phyloP scores from a whole-genome alignment of 2,797 vertebrate species.

The Hypotaenidia philippensis region DNA sequence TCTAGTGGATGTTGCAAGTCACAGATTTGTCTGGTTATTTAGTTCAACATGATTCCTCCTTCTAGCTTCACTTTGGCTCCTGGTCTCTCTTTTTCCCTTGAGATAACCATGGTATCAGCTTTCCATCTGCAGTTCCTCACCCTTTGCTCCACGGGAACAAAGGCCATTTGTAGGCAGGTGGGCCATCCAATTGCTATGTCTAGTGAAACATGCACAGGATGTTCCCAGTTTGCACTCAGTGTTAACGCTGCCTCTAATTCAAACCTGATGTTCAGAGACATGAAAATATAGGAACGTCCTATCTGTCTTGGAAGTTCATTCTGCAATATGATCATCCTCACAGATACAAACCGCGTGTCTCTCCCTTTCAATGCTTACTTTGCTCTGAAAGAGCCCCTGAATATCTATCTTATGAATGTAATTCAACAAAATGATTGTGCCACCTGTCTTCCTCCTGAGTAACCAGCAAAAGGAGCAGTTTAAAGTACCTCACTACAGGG shows the following conservation, averaged over 20 bases:
- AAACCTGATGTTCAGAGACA: neutral
- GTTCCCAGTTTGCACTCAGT: neutral
- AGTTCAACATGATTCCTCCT: neutral
- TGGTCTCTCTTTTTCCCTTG: neutral
- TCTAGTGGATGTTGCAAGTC: neutral
- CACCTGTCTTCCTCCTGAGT: neutral
- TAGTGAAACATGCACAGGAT: neutral
- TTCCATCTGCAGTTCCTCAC: neutral
- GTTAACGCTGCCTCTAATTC: neutral
- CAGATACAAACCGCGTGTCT: neutral
- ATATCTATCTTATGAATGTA: neutral
- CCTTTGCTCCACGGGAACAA: neutral
- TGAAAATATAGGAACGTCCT: neutral
- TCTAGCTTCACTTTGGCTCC: neutral
- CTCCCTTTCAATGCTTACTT: neutral
- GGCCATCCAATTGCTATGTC: neutral
- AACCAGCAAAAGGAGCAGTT: neutral
- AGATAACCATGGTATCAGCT: neutral
- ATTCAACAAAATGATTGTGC: neutral
- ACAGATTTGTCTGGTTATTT: neutral
- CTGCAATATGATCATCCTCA: neutral
- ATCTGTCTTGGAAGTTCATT: neutral
- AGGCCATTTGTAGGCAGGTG: rapidly evolving
- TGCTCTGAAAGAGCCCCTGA: neutral
- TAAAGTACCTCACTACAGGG: neutral